Conservation (phyloP, 2,113 vertebrate genomes). For the Uropsilus gracilis region DNA sequence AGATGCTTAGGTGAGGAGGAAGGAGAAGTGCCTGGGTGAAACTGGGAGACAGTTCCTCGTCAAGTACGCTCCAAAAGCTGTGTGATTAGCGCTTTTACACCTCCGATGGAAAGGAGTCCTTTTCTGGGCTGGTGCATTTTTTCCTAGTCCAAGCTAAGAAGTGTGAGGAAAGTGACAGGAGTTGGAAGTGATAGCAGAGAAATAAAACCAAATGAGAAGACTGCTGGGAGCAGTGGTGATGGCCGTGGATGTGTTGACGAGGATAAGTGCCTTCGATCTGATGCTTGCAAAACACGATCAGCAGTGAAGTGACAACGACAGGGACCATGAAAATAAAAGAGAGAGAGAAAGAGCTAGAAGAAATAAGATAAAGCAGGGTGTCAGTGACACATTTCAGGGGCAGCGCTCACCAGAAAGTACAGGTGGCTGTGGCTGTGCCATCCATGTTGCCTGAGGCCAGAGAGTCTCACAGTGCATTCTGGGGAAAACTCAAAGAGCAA, state of each 20-base stretch:
- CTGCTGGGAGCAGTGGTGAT: not conserved
- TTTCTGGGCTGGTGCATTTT: not conserved
- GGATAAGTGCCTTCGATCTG: not conserved
- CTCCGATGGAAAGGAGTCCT: not conserved
- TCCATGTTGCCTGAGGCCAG: too few relatives aligned
- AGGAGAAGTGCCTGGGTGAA: not conserved
- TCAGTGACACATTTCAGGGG: not conserved
- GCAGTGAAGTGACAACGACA: not conserved
- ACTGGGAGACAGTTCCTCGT: not conserved
- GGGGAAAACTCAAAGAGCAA: not conserved
- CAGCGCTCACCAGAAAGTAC: accelerated
- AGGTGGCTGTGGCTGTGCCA: accelerated
- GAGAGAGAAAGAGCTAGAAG: too few relatives aligned
- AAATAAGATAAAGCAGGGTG: not conserved
- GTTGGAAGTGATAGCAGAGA: not conserved
- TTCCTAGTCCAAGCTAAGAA: not conserved
- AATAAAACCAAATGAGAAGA: not conserved
- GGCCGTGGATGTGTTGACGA: not conserved
- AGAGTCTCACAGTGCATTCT: not conserved
- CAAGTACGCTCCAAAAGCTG: not conserved
- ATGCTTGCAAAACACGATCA: not conserved
- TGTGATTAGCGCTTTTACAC: too few relatives aligned
- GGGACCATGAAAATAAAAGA: too few relatives aligned
- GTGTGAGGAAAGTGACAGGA: not conserved
- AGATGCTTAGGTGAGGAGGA: not conserved